Evolutionary conservation across 2,797 vertebrate species (phyloP).

Genomic region (Rhinophrynus dorsalis): DNA sequence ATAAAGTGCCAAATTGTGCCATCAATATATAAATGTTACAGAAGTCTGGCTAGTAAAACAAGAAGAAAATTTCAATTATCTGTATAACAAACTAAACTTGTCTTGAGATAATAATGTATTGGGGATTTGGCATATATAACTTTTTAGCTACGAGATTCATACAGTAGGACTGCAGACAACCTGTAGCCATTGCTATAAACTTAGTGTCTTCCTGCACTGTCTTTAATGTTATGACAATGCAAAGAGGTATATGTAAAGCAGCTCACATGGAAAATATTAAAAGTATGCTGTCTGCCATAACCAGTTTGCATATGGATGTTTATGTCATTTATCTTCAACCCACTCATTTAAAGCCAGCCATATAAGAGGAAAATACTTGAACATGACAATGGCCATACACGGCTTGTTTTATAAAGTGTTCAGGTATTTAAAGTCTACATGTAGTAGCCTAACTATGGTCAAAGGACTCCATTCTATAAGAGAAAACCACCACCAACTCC

Average conservation of each 20-base stretch:
- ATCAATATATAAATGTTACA: too few species aligned
- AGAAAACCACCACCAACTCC: too few species aligned
- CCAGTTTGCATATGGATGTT: conserved; percentile 32
- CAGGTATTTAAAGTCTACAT: neutral
- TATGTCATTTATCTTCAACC: conserved; percentile 1
- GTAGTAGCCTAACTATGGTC: neutral
- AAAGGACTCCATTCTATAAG: neutral
- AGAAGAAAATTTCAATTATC: too few species aligned
- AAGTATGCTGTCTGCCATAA: conserved; percentile 28
- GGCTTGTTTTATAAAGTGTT: neutral
- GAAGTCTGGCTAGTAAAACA: too few species aligned
- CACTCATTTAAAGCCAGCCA: conserved; percentile 1
- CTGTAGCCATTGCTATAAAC: neutral
- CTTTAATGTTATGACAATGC: conserved; percentile 16
- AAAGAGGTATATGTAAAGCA: conserved; percentile 6
- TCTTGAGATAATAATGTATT: too few species aligned
- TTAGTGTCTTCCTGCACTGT: neutral
- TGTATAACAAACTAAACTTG: too few species aligned
- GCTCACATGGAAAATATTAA: conserved; percentile 33
- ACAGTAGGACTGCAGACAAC: too few species aligned
- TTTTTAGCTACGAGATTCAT: too few species aligned
- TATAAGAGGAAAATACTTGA: conserved; percentile 24
- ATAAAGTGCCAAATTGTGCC: too few species aligned
- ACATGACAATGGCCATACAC: neutral
- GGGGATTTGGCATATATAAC: too few species aligned